A percentile compares a stretch with the other conserved stretches of the same genome.
Evolutionary conservation across 2,888 invertebrate species (phyloP).

Genomic region (Nomada ruficornis): DNA sequence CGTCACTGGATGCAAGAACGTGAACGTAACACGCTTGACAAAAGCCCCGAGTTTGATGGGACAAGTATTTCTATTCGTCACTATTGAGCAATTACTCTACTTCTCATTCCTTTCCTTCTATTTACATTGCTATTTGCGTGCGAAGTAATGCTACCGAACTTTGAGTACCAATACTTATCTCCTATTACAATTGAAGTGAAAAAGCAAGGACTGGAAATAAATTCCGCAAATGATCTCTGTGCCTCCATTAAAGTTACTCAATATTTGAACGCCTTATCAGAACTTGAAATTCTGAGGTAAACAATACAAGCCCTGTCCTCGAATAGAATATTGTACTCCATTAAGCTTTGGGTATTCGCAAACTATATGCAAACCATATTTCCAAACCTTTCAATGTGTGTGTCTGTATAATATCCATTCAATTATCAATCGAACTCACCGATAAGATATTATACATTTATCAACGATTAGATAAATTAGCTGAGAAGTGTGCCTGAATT

Average conservation of each 20-base stretch:
- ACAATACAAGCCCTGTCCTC: no score
- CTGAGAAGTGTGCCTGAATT: neutral
- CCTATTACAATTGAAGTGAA: no score
- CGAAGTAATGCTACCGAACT: neutral
- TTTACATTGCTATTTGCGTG: neutral
- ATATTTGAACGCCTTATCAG: no score
- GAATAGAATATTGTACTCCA: no score
- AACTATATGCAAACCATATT: neutral
- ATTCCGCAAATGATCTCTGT: no score
- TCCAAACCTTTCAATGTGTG: neutral
- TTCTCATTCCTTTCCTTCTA: no score
- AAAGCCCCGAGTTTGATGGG: neutral
- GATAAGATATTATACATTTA: slow-evolving; percentile 42
- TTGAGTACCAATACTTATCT: no score
- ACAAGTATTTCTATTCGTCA: slow-evolving; percentile 1
- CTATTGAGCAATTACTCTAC: no score
- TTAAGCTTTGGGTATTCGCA: neutral
- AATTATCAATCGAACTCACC: slow-evolving; percentile 18
- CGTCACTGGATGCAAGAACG: slow-evolving; percentile 8
- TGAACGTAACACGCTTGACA: neutral
- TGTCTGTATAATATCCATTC: neutral
- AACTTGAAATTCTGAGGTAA: no score
- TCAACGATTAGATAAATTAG: neutral
- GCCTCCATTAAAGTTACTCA: no score
- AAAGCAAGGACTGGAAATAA: no score